These are phyloP conservation scores for Acanthococcus lagerstroemiae DNA, from an alignment of 2,888 invertebrate genomes.

Conservation along the genomic window DNA sequence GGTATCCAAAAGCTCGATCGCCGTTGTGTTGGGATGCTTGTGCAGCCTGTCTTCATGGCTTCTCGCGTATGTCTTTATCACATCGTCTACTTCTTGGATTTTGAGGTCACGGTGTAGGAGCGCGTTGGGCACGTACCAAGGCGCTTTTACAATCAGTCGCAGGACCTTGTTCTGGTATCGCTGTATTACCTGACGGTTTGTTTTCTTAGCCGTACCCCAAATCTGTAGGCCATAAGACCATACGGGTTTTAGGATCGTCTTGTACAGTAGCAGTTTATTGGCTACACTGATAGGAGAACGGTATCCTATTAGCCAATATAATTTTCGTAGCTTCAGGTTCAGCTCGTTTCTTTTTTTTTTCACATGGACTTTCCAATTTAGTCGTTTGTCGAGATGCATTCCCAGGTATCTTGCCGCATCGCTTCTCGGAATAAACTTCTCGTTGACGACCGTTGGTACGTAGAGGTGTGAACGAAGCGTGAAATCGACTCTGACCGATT, in stretches of 20 bases:
- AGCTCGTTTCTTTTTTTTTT: not conserved
- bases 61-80: not conserved
- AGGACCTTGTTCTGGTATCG: not conserved
- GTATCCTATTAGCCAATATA: constrained; percentile 12
- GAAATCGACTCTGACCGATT: not conserved
- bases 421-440: not conserved
- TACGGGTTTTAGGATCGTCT: not conserved
- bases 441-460: not conserved
- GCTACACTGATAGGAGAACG: not conserved
- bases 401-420: not conserved
- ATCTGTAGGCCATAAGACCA: not conserved
- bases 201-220: not conserved
- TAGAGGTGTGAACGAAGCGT: not conserved
- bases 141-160: not conserved
- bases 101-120: not conserved
- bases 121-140: not conserved
- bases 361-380: constrained; percentile 8
- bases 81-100: not conserved
- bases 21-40: not conserved
- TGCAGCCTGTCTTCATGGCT: not conserved
- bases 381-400: constrained; percentile 5
- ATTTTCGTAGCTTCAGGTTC: not conserved
- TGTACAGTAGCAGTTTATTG: not conserved
- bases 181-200: not conserved
- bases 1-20: not conserved